Conservation (phyloP, 2,888 invertebrate genomes). For the Lycophotia porphyrea region DNA sequence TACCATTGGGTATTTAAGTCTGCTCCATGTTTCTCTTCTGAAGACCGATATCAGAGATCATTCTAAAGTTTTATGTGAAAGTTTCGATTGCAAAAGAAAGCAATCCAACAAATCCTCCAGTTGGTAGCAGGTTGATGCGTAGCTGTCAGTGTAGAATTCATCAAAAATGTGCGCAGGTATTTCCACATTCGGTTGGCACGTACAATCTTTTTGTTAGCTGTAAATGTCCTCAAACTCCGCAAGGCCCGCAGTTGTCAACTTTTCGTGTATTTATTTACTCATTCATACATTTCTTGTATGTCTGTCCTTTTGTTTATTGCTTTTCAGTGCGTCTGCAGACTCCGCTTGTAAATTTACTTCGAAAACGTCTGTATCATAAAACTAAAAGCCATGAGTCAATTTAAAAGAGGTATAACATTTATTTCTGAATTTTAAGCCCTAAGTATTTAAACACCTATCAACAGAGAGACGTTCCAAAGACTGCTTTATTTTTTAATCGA, state of each 20-base stretch:
- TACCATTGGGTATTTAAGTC: constrained; percentile 30
- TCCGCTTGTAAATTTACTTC: constrained; percentile 63
- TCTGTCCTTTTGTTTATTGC: constrained; percentile 76
- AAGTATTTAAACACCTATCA: constrained; percentile 81
- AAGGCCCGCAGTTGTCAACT: constrained; percentile 80
- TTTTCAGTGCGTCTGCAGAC: constrained; percentile 66
- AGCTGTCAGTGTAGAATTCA: constrained; percentile 78
- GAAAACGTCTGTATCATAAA: constrained; percentile 73
- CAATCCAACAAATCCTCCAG: constrained; percentile 49
- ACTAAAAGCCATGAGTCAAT: constrained; percentile 69
- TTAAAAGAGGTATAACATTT: constrained; percentile 61
- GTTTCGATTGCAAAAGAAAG: constrained; percentile 39
- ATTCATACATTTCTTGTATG: constrained; percentile 83
- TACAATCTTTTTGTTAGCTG: constrained; percentile 81
- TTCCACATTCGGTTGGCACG: constrained; percentile 80
- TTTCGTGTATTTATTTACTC: constrained; percentile 83
- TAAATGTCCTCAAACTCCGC: constrained; percentile 78
- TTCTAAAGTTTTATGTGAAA: constrained; percentile 9
- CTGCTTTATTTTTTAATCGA: constrained; percentile 85
- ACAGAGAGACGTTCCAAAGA: constrained; percentile 78
- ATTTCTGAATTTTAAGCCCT: constrained; percentile 62
- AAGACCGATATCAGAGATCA: not conserved
- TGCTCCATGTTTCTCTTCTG: not conserved
- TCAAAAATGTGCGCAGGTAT: constrained; percentile 80
- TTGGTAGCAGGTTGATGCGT: constrained; percentile 67